Base-by-base conservation (phyloP, 1,140 invertebrate genomes). In the Meloidogyne floridensis region DNA sequence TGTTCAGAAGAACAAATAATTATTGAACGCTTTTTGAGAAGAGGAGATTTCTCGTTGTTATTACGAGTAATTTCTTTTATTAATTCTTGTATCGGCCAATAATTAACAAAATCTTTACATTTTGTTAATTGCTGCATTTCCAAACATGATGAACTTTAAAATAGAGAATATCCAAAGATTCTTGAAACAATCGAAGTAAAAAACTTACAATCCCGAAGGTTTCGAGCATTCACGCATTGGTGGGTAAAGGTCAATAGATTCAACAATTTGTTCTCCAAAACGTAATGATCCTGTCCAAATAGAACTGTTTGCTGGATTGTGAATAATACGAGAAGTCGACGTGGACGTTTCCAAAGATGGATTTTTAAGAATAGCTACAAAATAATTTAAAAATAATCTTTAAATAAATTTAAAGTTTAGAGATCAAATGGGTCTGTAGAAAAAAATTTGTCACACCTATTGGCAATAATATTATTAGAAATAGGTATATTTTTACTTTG, bases 241-340 rank as follows among this genome's bases (percentile, higher is more conserved):
- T 51, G 77, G 72, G 9, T 79, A 79, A 65, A 79, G 59, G n/a
- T 79, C 77, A 18, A 79, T 71, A 43, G 65, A 71, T 7, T 79
- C 77, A 15, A 79, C 77, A 13, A 71, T 70, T 70, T 79, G 56
- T 42, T 70, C 65, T 10, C 72, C 59, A 47, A 79, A 79, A 20
- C 65, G n/a, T 20, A 79, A 51, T 47, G 77, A 72, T 6, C 77
- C 77, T 10, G 77, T 79, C 77, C 77, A 79, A 65, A 79, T 71
- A n/a, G 69, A 71, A 51, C 56, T 56, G 3, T 13, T 56, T 5
- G 20, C 74, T 15, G 72, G 10, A 51, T 73, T 11, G n/a, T 51
- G 72, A n/a, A n/a, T n/a, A 15, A 53, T 76, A 65, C 56, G 56
- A 65, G 56, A n/a, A 13, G 15, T n/a, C 2, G 56, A n/a, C 4